Percentiles rank a stretch among this genome's conserved stretches.
Evolutionary conservation across 2,113 vertebrate genomes (phyloP).

Genomic region (Phalacrocorax pelagicus): DNA sequence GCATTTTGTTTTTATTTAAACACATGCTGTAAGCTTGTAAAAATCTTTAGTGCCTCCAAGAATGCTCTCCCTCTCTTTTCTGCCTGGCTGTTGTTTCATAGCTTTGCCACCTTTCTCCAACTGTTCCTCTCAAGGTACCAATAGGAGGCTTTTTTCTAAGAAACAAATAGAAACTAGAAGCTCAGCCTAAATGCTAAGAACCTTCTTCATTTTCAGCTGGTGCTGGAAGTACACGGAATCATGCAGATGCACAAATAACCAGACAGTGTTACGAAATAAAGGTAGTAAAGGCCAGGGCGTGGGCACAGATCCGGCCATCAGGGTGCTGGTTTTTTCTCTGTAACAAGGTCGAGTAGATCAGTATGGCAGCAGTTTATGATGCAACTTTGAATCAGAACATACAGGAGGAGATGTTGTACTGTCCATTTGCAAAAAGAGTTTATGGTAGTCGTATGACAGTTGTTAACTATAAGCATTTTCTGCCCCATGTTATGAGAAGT

Average conservation of each 20-base stretch:
- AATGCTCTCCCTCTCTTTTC: background rate
- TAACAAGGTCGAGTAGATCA: background rate
- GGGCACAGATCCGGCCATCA: background rate
- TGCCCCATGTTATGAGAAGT: background rate
- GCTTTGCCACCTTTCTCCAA: background rate
- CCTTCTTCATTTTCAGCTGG: background rate
- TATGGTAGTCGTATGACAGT: background rate
- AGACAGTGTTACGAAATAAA: background rate
- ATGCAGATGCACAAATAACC: background rate
- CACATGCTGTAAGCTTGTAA: background rate
- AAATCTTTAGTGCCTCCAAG: background rate
- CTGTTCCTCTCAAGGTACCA: background rate
- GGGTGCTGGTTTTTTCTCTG: background rate
- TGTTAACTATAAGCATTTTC: background rate
- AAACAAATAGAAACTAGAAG: background rate
- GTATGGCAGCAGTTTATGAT: background rate
- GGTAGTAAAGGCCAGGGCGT: background rate
- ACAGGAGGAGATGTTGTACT: background rate
- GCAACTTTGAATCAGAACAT: slow-evolving; percentile 5
- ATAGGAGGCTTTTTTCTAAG: background rate
- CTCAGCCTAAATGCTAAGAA: background rate
- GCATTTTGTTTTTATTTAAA: background rate
- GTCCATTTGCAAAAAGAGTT: background rate
- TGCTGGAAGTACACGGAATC: background rate
- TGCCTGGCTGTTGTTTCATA: background rate